Conservation (phyloP, 2,797 vertebrate species). For the Malurus splendens region DNA sequence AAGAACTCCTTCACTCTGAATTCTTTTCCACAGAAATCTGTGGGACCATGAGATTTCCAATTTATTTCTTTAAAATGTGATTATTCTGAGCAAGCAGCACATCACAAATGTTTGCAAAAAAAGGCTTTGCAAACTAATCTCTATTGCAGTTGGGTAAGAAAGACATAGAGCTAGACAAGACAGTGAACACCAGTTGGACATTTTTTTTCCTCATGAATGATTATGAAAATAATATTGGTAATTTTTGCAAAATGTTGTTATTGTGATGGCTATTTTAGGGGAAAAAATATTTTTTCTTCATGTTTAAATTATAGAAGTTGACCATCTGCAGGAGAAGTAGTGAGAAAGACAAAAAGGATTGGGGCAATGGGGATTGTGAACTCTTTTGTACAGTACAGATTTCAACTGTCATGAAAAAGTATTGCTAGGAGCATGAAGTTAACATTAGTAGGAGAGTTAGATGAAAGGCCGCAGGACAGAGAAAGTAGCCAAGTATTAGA, state of each 20-base stretch:
- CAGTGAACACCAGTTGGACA: not conserved
- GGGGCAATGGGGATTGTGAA: not conserved
- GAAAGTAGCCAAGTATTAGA: not conserved
- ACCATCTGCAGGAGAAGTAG: not conserved
- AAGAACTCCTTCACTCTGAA: not conserved
- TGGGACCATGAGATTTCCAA: not conserved
- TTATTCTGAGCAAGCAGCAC: not conserved
- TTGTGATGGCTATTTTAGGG: not conserved
- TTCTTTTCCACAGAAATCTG: not conserved
- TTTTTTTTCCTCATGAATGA: not conserved
- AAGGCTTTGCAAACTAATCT: not conserved
- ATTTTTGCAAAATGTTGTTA: not conserved
- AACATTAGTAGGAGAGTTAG: not conserved
- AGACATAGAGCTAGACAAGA: not conserved
- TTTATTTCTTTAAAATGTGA: not conserved
- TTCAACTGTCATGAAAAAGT: not conserved
- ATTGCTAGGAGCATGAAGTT: not conserved
- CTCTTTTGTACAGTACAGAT: not conserved
- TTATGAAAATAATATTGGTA: not conserved
- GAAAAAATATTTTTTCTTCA: not conserved
- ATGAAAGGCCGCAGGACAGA: not conserved
- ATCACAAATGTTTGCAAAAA: not conserved
- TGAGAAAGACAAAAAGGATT: not conserved
- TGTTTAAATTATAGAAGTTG: not conserved
- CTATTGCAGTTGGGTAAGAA: not conserved